Percentiles rank a stretch among this genome's conserved stretches.
Conservation (phyloP, 2,888 invertebrate species). For the Lasioglossum zephyrum region DNA sequence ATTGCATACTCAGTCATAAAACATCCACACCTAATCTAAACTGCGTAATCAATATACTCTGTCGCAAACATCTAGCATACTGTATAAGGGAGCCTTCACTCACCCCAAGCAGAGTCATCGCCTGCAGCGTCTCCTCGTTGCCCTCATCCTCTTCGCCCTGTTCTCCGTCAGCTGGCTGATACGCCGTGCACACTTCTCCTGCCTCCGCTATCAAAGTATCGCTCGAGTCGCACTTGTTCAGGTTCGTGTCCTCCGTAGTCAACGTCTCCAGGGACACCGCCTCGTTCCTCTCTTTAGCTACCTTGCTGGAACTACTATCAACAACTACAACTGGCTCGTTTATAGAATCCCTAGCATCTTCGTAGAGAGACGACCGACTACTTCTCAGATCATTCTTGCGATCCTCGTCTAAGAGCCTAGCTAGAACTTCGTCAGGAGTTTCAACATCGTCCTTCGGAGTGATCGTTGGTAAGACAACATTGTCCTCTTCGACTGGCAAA, state of each 20-base stretch:
- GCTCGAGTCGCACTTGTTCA: slow-evolving; percentile 80
- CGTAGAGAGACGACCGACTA: slow-evolving; percentile 74
- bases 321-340: slow-evolving; percentile 33
- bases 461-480: background rate
- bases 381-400: slow-evolving; percentile 49
- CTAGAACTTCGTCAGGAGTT: slow-evolving; percentile 37
- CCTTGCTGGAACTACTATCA: slow-evolving; percentile 5
- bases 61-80: background rate
- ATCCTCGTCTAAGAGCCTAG: slow-evolving; percentile 55
- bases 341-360: slow-evolving; percentile 72
- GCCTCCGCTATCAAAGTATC: slow-evolving; percentile 80
- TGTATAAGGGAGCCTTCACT: slow-evolving; percentile 44
- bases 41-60: background rate
- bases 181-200: slow-evolving; percentile 58
- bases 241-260: slow-evolving; percentile 64
- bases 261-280: slow-evolving; percentile 68
- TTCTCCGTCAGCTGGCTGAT: background rate
- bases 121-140: slow-evolving; percentile 23
- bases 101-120: slow-evolving; percentile 62
- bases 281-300: slow-evolving; percentile 33
- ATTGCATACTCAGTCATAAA: background rate
- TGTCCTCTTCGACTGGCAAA: slow-evolving; percentile 33
- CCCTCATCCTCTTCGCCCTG: slow-evolving; percentile 22
- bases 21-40: background rate
- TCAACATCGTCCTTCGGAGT: slow-evolving; percentile 11